Evolutionary conservation across 2,888 invertebrate genomes (phyloP).

Genomic region (Leucozona laternaria): DNA sequence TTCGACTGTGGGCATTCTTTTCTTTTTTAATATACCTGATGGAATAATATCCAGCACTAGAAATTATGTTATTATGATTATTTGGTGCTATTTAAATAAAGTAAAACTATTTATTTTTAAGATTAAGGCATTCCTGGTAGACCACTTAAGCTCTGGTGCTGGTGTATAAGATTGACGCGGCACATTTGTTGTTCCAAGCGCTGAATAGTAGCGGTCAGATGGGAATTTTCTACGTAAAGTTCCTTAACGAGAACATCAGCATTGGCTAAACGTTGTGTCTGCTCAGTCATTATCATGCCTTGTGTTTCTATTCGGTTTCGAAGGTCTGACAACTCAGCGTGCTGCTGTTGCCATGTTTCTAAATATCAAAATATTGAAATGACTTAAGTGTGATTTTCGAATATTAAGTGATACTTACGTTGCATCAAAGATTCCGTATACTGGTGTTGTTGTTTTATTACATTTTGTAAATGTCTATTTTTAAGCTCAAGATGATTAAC

Average conservation of each 20-base stretch:
- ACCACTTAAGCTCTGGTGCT: slow-evolving; percentile 79
- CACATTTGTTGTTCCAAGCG: slow-evolving; percentile 82
- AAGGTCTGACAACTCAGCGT: slow-evolving; percentile 83
- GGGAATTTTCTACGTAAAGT: slow-evolving; percentile 93
- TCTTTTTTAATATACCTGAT: slow-evolving; percentile 55
- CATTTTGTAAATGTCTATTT: slow-evolving; percentile 86
- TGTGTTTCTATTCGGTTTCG: slow-evolving; percentile 85
- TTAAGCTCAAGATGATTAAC: slow-evolving; percentile 86
- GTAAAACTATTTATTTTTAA: slow-evolving; percentile 34
- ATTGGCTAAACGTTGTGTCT: slow-evolving; percentile 88
- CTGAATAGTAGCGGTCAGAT: slow-evolving; percentile 87
- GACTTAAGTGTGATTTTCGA: not conserved
- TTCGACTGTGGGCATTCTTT: slow-evolving; percentile 48
- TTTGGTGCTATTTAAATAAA: slow-evolving; percentile 64
- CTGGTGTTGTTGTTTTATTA: slow-evolving; percentile 87
- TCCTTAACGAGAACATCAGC: slow-evolving; percentile 92
- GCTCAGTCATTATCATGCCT: slow-evolving; percentile 84
- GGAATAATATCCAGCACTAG: slow-evolving; percentile 64
- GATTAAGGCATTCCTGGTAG: slow-evolving; percentile 80
- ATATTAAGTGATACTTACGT: slow-evolving; percentile 84
- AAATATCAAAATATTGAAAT: slow-evolving; percentile 12
- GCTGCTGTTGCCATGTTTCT: slow-evolving; percentile 84
- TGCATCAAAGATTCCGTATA: slow-evolving; percentile 87
- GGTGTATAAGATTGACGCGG: slow-evolving; percentile 82
- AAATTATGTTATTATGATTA: slow-evolving; percentile 53